These are phyloP conservation scores for Meloe dianella DNA, from an alignment of 2,888 invertebrate species.

Conservation along the genomic window DNA sequence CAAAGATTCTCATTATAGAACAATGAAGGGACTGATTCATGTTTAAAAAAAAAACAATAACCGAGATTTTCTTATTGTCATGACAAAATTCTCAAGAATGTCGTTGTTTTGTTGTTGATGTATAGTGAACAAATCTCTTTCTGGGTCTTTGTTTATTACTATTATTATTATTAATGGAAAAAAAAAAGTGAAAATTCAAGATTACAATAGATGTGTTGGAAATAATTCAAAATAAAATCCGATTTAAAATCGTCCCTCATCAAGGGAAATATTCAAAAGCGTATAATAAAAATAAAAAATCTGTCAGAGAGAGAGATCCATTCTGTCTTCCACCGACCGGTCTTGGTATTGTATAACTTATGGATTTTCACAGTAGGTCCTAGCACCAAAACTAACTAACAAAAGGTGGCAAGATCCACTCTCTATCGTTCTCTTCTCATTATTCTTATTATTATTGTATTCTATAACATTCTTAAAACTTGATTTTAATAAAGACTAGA, in stretches of 20 bases:
- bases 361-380: constrained; percentile 47
- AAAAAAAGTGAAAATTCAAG: not conserved
- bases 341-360: constrained; percentile 39
- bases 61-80: not conserved
- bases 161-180: too few relatives aligned
- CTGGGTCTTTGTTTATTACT: too few relatives aligned
- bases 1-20: too few relatives aligned
- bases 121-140: not conserved
- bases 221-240: not conserved
- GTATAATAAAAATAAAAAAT: not conserved
- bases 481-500: constrained; percentile 14
- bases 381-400: constrained; percentile 36
- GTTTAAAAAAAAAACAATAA: not conserved
- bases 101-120: not conserved
- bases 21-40: not conserved
- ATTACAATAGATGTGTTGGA: not conserved
- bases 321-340: not conserved
- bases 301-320: not conserved
- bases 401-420: constrained; percentile 19
- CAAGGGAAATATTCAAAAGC: not conserved
- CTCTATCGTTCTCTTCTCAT: not conserved
- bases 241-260: not conserved
- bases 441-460: too few relatives aligned
- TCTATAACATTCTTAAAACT: not conserved
- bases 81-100: not conserved